These are phyloP conservation scores for Rhabdophis nuchalis DNA, from an alignment of 2,797 vertebrate genomes.

Conservation along the genomic window DNA sequence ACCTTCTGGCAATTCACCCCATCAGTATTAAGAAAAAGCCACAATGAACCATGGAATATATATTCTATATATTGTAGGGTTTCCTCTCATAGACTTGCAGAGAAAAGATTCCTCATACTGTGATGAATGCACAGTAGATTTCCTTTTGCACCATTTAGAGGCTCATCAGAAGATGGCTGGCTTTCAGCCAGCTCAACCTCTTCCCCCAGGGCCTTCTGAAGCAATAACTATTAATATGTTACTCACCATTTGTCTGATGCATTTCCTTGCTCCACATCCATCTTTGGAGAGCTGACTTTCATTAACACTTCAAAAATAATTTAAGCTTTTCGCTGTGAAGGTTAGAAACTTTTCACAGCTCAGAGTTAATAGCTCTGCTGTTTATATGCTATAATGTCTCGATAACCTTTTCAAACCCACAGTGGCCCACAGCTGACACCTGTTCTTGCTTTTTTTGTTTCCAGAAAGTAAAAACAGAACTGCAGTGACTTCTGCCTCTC, in stretches of 20 bases:
- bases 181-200: constrained; percentile 58
- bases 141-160: constrained; percentile 26
- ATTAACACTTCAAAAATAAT: constrained; percentile 78
- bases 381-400: constrained; percentile 74
- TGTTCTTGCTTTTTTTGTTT: constrained; percentile 67
- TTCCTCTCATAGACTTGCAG: not conserved
- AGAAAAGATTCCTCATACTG: constrained; percentile 30
- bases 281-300: constrained; percentile 71
- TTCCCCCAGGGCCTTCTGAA: constrained; percentile 46
- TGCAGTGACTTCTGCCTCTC: constrained; percentile 58
- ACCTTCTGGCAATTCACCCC: not conserved
- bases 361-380: constrained; percentile 72
- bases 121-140: constrained; percentile 16
- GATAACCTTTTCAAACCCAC: constrained; percentile 71
- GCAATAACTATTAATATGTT: constrained; percentile 75
- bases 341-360: constrained; percentile 74
- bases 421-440: constrained; percentile 66
- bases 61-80: not conserved
- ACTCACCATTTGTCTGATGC: constrained; percentile 72
- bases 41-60: not conserved
- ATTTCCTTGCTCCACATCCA: constrained; percentile 69
- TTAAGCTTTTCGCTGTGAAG: constrained; percentile 74
- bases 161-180: constrained; percentile 39
- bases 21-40: not conserved
- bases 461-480: constrained; percentile 60